phyloP scores from a whole-genome alignment of 2,888 invertebrate genomes.

The Calliphora vomitoria region DNA sequence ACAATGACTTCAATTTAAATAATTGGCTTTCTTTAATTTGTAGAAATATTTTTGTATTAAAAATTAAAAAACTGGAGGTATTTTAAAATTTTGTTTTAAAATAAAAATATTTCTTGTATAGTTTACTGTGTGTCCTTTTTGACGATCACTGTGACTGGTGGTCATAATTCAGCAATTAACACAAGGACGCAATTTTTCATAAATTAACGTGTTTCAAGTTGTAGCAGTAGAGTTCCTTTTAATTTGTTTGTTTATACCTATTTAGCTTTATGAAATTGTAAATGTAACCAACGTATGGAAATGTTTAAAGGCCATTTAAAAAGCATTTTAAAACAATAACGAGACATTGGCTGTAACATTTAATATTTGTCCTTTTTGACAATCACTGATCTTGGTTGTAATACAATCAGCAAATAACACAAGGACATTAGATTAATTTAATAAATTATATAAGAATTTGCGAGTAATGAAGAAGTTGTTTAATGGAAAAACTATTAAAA shows the following conservation, averaged over 20 bases:
- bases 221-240: conserved; percentile 8
- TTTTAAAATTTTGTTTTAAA: conserved; percentile 25
- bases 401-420: conserved; percentile 81
- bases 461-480: too few species aligned
- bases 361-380: conserved; percentile 83
- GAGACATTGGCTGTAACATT: conserved; percentile 78
- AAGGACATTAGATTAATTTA: conserved; percentile 77
- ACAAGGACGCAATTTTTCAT: conserved; percentile 75
- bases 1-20: too few species aligned
- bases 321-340: conserved; percentile 79
- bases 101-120: conserved; percentile 38
- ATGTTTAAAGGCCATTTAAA: conserved; percentile 76
- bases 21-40: background rate
- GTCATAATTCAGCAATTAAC: conserved; percentile 76
- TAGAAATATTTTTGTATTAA: conserved; percentile 30
- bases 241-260: background rate
- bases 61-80: conserved; percentile 15
- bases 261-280: background rate
- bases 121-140: conserved; percentile 78
- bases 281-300: conserved; percentile 81
- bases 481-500: too few species aligned
- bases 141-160: conserved; percentile 77
- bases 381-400: conserved; percentile 78
- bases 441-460: background rate
- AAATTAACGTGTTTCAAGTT: background rate